These are phyloP conservation scores for Epirrhoe alternata DNA, from an alignment of 2,888 invertebrate genomes.

Conservation along the genomic window DNA sequence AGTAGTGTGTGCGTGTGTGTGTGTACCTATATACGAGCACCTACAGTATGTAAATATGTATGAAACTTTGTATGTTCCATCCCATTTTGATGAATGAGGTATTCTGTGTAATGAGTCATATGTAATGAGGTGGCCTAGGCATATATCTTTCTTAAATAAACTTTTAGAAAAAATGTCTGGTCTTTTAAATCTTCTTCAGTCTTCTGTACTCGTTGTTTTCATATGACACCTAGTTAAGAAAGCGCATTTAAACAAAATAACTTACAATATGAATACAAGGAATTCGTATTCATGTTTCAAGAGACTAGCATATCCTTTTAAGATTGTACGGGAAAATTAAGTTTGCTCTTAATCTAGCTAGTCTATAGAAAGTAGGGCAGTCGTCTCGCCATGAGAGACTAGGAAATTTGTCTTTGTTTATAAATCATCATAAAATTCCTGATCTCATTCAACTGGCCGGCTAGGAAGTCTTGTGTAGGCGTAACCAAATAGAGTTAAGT, in stretches of 20 bases:
- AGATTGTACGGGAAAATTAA: constrained; percentile 17
- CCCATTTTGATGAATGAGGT: too few species aligned
- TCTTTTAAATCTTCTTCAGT: too few species aligned
- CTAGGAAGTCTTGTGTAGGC: neutral
- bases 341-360: constrained; percentile 15
- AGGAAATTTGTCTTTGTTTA: neutral
- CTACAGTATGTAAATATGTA: too few species aligned
- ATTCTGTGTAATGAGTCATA: too few species aligned
- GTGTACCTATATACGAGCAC: too few species aligned
- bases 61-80: too few species aligned
- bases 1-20: too few species aligned
- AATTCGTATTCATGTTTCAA: neutral
- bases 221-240: neutral
- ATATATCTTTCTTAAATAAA: too few species aligned
- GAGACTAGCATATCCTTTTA: constrained; percentile 7
- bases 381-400: constrained; percentile 2
- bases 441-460: neutral
- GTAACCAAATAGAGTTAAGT: too few species aligned
- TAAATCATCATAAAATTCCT: neutral
- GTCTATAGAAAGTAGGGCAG: constrained; percentile 28
- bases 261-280: constrained; percentile 2
- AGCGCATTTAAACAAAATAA: neutral
- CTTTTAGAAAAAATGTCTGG: too few species aligned
- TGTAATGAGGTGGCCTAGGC: too few species aligned
- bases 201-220: neutral